Evolutionary conservation across 2,888 invertebrate species (phyloP), one percentile per base, ranked within the genome.

Genomic region (Encarsia formosa): DNA sequence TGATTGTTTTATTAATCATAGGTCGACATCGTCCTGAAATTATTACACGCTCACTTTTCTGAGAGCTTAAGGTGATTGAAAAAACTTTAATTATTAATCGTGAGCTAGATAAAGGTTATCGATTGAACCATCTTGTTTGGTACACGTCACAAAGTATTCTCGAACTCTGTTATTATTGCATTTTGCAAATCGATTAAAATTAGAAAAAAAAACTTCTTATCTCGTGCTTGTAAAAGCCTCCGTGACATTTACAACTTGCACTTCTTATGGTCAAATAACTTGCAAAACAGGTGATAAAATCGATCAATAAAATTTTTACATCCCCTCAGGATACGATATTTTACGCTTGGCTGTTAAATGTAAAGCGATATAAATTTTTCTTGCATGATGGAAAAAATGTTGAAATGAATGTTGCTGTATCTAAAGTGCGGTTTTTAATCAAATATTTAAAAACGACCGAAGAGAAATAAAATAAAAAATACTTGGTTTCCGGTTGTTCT

Each of bases 1-100:
- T 50, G 50, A 55, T 55, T 52, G 49, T 52, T 56, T 52, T 56
- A 52, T 56, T 56, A 49, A 49, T 47, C 16, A 34, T 26, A 8
- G 38, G 23, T 16, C 46, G n/a, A n/a, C n/a, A n/a, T n/a, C n/a
- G n/a, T n/a, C n/a, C n/a, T n/a, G n/a, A n/a, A n/a, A n/a, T n/a
- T n/a, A 42, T 37, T 37, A 8, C 5, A 19, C 13, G 5, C n/a
- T 20, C n/a, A 4, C 26, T 37, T 5, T 37, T 19, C 19, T 8
- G 11, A 8, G 26, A 26, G 26, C 11, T 6, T 11, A 11, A 26
- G 11, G 26, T 8, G 26, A 8, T 26, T 26, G 8, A 8, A 5
- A 26, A 26, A 26, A 8, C 26, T 6, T 26, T 6, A 26, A 26
- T 8, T 8, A 26, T 11, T 11, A 11, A 26, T 11, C 26, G 11